phyloP scores from a whole-genome alignment of 2,888 invertebrate species.

The Auanema freiburgensis region DNA sequence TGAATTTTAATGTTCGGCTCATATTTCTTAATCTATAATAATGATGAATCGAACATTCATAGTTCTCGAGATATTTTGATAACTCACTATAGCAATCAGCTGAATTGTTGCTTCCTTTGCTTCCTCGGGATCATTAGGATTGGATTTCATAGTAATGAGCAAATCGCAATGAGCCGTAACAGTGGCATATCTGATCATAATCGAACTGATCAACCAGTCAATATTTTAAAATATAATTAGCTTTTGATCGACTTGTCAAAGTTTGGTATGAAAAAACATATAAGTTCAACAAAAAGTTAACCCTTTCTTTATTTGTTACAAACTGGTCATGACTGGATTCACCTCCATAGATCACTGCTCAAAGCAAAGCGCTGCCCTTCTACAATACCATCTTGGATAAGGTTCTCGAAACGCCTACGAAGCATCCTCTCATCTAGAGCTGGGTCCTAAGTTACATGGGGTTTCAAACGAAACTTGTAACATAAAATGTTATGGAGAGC shows the following conservation, averaged over 20 bases:
- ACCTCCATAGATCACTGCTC: constrained; percentile 50
- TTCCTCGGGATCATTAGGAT: constrained; percentile 25
- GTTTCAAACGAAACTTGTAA: no score
- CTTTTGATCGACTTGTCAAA: no score
- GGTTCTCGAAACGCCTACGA: constrained; percentile 43
- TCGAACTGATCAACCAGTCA: background rate
- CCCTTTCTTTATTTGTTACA: background rate
- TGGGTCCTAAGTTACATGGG: no score
- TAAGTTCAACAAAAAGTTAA: background rate
- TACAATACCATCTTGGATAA: constrained; percentile 54
- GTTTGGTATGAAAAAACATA: no score
- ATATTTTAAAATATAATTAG: background rate
- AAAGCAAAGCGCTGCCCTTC: constrained; percentile 49
- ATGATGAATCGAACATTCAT: background rate
- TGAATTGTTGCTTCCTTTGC: constrained; percentile 34
- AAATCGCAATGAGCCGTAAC: constrained; percentile 50
- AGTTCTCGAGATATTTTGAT: background rate
- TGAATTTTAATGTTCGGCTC: constrained; percentile 54
- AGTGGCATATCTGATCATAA: constrained; percentile 41
- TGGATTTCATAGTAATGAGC: constrained; percentile 41
- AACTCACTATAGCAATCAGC: constrained; percentile 31
- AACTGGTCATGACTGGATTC: background rate
- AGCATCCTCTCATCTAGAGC: constrained; percentile 17
- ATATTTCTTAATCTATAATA: constrained; percentile 38
- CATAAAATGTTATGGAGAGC: no score